phyloP scores from a whole-genome alignment of 2,797 vertebrate genomes.

The Micrastur ruficollis region DNA sequence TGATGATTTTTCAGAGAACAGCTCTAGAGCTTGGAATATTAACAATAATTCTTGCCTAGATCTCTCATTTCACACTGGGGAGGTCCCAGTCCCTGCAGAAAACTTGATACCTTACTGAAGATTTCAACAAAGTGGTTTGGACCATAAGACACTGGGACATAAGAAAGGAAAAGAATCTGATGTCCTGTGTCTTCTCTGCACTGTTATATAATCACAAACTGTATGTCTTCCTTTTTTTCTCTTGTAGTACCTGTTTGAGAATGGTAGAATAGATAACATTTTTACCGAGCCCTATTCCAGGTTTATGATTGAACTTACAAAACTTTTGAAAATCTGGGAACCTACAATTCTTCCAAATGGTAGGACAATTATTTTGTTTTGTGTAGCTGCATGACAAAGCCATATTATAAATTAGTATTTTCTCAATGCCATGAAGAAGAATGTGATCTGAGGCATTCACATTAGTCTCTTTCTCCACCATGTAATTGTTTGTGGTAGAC shows the following conservation, averaged over 20 bases:
- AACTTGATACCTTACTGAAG: not conserved
- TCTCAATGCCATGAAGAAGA: not conserved
- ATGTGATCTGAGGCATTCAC: not conserved
- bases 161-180: not conserved
- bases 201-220: conserved; percentile 35
- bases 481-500: not conserved
- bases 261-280: conserved; percentile 97
- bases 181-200: not conserved
- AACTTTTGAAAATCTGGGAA: conserved; percentile 87
- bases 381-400: conserved; percentile 25
- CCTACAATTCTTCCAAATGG: conserved; percentile 89
- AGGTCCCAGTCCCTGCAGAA: not conserved
- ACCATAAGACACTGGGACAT: not conserved
- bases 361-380: conserved; percentile 74
- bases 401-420: not conserved
- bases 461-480: not conserved
- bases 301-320: conserved; percentile 92
- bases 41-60: not conserved
- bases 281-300: conserved; percentile 95
- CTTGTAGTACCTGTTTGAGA: conserved; percentile 93
- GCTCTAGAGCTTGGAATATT: not conserved
- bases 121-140: not conserved
- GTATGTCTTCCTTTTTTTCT: conserved; percentile 61
- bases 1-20: not conserved
- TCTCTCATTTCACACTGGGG: not conserved